Base-by-base conservation (phyloP, 2,113 vertebrate genomes). In the Takifugu flavidus region DNA sequence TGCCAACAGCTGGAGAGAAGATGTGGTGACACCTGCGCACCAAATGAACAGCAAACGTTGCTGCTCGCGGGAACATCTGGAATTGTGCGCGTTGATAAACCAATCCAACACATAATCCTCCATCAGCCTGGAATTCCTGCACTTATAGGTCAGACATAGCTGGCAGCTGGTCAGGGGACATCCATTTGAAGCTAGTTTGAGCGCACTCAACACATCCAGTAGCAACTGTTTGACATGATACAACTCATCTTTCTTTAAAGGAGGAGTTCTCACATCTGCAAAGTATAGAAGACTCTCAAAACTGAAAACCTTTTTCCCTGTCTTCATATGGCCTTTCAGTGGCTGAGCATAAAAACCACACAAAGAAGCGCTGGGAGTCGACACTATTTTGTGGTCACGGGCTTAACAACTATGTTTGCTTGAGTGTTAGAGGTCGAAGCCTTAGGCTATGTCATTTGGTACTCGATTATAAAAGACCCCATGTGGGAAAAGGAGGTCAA, bases 21-120 rank as follows among this genome's bases (percentile, higher is more conserved):
- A 85, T 88, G 88, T 85, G 80, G 83, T 88, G 76, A 85, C 89
- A 91, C 89, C 90, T 91, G 90, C 69, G 2, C 70, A 54, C 85
- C 90, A 91, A 89, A 89, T 88, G 89, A 89, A 82, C 67, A 62
- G 79, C 75, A 14, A 82, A 44, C 73, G 53, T 67, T 54, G 62
- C 70, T 53, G 86, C 79, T 83, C 31, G 66, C 63, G 47, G 68
- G 56, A 86, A 88, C 89, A 91, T 91, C 90, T 91, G 90, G 89
- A 77, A 76, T 69, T 68, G 66, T 79, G 74, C 59, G 65, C 52
- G 74, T 64, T 54, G 63, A 67, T 70, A 71, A 82, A 87, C 78
- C 62, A 6, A 61, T 82, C 77, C 75, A 82, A 62, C 74, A 58
- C 75, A 65, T 45, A 61, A 59, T 77, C 59, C 72, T 70, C 76